A percentile compares a stretch with the other conserved stretches of the same genome.
Conservation (phyloP, 2,888 invertebrate species). For the Allophyes oxyacanthae region DNA sequence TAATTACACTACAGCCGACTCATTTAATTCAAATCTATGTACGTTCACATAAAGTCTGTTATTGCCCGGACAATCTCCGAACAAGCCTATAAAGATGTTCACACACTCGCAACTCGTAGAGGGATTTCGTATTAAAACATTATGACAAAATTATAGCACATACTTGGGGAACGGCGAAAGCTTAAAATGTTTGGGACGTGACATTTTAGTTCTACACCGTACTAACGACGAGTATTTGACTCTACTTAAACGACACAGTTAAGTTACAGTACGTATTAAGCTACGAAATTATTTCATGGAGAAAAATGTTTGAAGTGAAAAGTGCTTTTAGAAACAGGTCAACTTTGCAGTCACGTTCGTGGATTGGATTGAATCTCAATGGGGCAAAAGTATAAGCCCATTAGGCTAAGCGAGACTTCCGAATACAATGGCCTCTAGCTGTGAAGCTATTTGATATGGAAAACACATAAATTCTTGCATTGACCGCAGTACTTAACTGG, state of each 20-base stretch:
- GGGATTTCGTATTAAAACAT: conserved; percentile 72
- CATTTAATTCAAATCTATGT: conserved; percentile 47
- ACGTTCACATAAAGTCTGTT: conserved; percentile 44
- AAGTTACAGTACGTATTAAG: conserved; percentile 45
- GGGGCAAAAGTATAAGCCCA: no score
- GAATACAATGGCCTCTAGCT: no score
- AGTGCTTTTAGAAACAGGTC: conserved; percentile 13
- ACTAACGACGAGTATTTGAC: conserved; percentile 72
- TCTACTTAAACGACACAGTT: conserved; percentile 57
- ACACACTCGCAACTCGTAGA: conserved; percentile 56
- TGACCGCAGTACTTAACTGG: no score
- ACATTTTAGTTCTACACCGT: conserved; percentile 72
- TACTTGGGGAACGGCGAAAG: conserved; percentile 62
- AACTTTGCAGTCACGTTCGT: conserved; percentile 3
- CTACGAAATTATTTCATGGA: conserved; percentile 41
- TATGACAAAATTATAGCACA: conserved; percentile 71
- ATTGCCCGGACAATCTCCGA: conserved; percentile 40
- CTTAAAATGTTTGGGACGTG: conserved; percentile 76
- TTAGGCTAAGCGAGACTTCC: no score
- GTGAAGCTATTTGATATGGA: no score
- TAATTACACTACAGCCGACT: conserved; percentile 19
- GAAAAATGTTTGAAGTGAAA: conserved; percentile 29
- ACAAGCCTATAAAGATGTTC: conserved; percentile 58
- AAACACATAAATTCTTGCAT: no score
- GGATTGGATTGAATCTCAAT: conserved; percentile 5